These are phyloP conservation scores for Trachemys scripta DNA, from an alignment of 2,113 vertebrate species.

Conservation along the genomic window DNA sequence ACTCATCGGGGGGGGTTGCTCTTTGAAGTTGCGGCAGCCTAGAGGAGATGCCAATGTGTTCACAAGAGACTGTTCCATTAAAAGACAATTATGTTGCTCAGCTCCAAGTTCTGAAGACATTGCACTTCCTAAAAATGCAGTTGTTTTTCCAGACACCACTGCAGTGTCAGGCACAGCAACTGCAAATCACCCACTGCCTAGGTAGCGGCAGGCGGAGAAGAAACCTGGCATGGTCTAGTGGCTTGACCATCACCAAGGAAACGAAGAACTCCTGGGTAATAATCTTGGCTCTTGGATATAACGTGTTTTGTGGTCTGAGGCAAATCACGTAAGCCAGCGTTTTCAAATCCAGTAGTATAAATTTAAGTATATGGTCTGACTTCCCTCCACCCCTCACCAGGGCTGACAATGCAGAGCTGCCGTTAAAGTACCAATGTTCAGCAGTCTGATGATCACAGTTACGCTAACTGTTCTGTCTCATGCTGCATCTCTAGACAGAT, in stretches of 20 bases:
- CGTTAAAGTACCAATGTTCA: neutral
- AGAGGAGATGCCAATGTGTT: neutral
- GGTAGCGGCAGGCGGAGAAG: slow-evolving; percentile 25
- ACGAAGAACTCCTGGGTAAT: neutral
- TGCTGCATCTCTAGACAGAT: neutral
- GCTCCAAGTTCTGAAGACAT: neutral
- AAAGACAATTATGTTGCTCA: neutral
- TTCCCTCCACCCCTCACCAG: neutral
- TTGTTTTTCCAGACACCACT: neutral
- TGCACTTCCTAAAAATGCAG: neutral
- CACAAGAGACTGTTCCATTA: neutral
- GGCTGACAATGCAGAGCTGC: neutral
- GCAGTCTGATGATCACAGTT: neutral
- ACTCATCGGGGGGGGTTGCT: neutral
- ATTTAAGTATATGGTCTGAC: neutral
- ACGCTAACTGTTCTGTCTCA: neutral
- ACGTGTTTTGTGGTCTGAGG: neutral
- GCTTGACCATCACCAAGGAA: neutral
- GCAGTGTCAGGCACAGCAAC: neutral
- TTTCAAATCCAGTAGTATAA: neutral
- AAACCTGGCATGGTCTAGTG: neutral
- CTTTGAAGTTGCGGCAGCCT: neutral
- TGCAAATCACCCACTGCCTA: neutral
- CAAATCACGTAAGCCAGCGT: neutral
- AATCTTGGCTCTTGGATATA: fast-evolving